Evolutionary conservation across 2,888 invertebrate species (phyloP).

Genomic region (Rapana venosa): DNA sequence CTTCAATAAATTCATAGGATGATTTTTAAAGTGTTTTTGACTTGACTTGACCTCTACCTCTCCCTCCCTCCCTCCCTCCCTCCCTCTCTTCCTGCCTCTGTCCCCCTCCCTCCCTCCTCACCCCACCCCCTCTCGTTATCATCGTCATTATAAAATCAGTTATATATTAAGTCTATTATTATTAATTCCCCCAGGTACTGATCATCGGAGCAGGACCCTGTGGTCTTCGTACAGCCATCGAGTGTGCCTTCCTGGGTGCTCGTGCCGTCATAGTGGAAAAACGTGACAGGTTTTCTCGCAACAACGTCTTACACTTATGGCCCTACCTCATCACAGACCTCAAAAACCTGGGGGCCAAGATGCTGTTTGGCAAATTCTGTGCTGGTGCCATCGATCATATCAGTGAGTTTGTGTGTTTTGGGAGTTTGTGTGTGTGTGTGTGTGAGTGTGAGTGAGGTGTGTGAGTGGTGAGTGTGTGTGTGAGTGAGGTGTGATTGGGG

Average conservation of each 20-base stretch:
- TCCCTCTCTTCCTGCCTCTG: neutral
- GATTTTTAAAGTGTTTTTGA: too few species aligned
- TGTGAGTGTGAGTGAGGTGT: neutral
- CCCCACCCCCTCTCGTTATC: neutral
- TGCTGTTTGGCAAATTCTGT: constrained; percentile 99
- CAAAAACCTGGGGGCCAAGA: constrained; percentile 94
- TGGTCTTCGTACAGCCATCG: constrained; percentile 95
- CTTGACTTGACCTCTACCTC: too few species aligned
- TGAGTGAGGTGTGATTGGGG: neutral
- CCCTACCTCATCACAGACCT: constrained; percentile 98
- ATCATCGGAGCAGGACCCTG: constrained; percentile 98
- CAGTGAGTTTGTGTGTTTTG: constrained; percentile 81
- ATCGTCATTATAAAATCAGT: too few species aligned
- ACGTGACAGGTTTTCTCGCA: constrained; percentile 85
- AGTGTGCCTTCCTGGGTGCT: constrained; percentile 95
- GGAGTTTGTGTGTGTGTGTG: constrained; percentile 18
- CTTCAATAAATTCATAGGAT: too few species aligned
- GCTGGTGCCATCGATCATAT: constrained; percentile 99
- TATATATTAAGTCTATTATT: neutral
- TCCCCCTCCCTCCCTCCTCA: neutral
- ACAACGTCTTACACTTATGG: constrained; percentile 99
- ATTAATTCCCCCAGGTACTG: constrained; percentile 81
- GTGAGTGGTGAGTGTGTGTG: neutral
- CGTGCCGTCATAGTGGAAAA: constrained; percentile 95
- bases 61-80: neutral